Evolutionary conservation across 2,113 vertebrate genomes (phyloP).

Genomic region (Callocephalon fimbriatum): DNA sequence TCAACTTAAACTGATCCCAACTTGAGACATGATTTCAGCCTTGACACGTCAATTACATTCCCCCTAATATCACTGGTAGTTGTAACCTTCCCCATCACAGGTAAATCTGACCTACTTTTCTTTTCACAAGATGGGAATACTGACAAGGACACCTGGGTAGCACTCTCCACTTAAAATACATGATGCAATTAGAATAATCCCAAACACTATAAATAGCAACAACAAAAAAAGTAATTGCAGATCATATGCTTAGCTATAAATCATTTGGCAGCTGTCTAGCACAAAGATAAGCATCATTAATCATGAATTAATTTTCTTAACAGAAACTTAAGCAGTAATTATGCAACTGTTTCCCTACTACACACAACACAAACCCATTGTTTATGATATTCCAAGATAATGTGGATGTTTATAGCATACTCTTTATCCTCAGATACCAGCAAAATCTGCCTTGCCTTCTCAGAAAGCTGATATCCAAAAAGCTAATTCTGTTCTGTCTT

Average conservation of each 20-base stretch:
- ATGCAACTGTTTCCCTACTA: constrained; percentile 69
- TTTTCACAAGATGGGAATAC: not conserved
- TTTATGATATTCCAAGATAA: constrained; percentile 48
- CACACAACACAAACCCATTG: constrained; percentile 66
- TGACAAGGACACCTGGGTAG: constrained; percentile 28
- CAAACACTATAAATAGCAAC: constrained; percentile 2
- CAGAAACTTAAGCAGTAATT: constrained; percentile 11
- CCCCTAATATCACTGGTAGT: not conserved
- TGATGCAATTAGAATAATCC: constrained; percentile 3
- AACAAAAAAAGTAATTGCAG: not conserved
- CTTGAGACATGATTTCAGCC: not conserved
- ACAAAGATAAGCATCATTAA: constrained; percentile 49
- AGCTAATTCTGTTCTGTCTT: constrained; percentile 70
- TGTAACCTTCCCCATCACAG: not conserved
- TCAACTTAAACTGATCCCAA: not conserved
- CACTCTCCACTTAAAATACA: constrained; percentile 18
- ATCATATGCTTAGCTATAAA: not conserved
- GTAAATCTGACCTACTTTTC: not conserved
- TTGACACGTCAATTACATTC: constrained; percentile 18
- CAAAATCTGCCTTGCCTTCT: constrained; percentile 62
- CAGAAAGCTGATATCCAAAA: constrained; percentile 70
- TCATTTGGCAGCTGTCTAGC: constrained; percentile 50
- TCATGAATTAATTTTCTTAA: constrained; percentile 45
- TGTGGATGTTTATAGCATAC: constrained; percentile 6
- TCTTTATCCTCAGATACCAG: constrained; percentile 43